Evolutionary conservation across 1,140 invertebrate genomes (phyloP).

Genomic region (Eumeta japonica): DNA sequence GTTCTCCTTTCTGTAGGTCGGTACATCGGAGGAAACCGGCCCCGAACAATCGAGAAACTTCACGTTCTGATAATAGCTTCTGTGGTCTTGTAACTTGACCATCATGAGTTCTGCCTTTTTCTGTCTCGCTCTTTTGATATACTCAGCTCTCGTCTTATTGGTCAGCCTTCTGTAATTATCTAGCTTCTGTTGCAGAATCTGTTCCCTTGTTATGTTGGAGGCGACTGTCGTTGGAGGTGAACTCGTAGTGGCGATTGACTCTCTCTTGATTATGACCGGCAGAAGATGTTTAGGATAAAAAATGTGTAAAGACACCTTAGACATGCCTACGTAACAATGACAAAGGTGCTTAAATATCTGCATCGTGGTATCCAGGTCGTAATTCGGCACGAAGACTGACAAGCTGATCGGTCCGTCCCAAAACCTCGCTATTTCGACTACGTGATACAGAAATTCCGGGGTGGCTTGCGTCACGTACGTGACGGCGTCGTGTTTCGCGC

Average conservation of each 20-base stretch:
- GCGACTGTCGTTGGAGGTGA: conserved; percentile 20
- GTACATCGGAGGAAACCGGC: conserved; percentile 29
- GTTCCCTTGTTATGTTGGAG: conserved; percentile 22
- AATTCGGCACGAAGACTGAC: conserved; percentile 68
- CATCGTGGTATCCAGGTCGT: conserved; percentile 64
- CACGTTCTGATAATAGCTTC: conserved; percentile 17
- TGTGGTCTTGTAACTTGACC: conserved; percentile 17
- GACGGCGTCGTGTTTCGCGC: conserved; percentile 46
- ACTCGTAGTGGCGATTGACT: conserved; percentile 14
- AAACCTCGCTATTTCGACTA: conserved; percentile 65
- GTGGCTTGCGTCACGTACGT: conserved; percentile 76
- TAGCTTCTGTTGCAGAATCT: conserved; percentile 27
- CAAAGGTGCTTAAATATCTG: conserved; percentile 64
- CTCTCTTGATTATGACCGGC: conserved; percentile 22
- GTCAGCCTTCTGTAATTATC: conserved; percentile 34
- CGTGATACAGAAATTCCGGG: conserved; percentile 70
- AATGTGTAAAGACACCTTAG: conserved; percentile 70
- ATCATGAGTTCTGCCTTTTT: conserved; percentile 43
- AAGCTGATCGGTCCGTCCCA: conserved; percentile 77
- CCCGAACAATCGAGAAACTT: conserved; percentile 41
- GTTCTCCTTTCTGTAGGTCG: conserved; percentile 56
- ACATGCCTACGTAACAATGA: conserved; percentile 64
- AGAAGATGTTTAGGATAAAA: conserved; percentile 59
- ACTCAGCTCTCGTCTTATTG: conserved; percentile 32
- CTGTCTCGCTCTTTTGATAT: conserved; percentile 36